Percentiles rank a stretch among this genome's conserved stretches.
Conservation (phyloP, 1,140 invertebrate genomes). For the Stegodyphus mimosarum region DNA sequence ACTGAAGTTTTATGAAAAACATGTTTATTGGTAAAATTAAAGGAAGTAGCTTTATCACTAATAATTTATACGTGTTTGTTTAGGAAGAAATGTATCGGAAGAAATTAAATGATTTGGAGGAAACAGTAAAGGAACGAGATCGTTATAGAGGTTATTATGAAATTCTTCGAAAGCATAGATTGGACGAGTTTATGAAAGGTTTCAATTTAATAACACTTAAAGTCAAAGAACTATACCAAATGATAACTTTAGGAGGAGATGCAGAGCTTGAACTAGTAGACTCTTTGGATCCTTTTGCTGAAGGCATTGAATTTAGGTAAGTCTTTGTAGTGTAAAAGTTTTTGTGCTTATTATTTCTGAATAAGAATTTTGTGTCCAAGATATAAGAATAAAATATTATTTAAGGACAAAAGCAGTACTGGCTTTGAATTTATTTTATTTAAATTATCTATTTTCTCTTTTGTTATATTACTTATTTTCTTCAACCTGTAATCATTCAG, state of each 20-base stretch:
- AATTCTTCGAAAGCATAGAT: conserved; percentile 75
- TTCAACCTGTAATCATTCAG: no score
- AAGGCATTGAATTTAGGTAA: conserved; percentile 94
- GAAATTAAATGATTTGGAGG: conserved; percentile 82
- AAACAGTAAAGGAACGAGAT: conserved; percentile 82
- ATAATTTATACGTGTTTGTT: not conserved
- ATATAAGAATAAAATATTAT: no score
- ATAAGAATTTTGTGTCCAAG: no score
- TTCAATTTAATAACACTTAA: conserved; percentile 91
- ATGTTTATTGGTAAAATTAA: no score
- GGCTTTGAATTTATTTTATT: no score
- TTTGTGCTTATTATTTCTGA: no score
- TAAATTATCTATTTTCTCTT: no score
- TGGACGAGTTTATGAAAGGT: conserved; percentile 89
- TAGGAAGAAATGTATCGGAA: conserved; percentile 42
- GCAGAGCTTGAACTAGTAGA: conserved; percentile 97
- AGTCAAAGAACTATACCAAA: conserved; percentile 96
- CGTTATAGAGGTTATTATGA: conserved; percentile 81
- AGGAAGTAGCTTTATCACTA: not conserved
- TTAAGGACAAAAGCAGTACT: no score
- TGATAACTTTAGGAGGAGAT: conserved; percentile 98
- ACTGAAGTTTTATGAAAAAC: no score
- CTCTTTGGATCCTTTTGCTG: conserved; percentile 94
- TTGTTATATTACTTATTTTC: no score
- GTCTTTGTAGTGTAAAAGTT: not conserved